These are phyloP conservation scores for Adelphocoris suturalis DNA, from an alignment of 2,888 invertebrate species.

Conservation along the genomic window DNA sequence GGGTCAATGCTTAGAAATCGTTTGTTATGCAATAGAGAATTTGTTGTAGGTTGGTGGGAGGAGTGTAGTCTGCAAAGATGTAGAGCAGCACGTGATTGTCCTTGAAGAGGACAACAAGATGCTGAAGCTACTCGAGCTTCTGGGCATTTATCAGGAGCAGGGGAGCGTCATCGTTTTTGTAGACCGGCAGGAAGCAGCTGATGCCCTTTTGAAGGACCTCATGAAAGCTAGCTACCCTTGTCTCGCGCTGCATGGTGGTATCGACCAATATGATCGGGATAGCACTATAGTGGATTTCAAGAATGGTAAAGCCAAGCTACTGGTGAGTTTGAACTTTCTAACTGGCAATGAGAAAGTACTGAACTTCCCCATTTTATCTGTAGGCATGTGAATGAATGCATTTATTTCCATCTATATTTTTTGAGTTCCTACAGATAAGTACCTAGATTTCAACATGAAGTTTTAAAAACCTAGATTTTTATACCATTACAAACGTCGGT, in stretches of 20 bases:
- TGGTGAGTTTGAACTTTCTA: slow-evolving; percentile 81
- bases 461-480: too few species aligned
- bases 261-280: slow-evolving; percentile 99
- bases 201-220: slow-evolving; percentile 93
- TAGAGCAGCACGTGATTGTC: slow-evolving; percentile 95
- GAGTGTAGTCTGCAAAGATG: slow-evolving; percentile 98
- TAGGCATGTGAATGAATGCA: neutral
- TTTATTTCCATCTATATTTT: neutral
- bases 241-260: slow-evolving; percentile 98
- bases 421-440: slow-evolving; percentile 1
- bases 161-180: slow-evolving; percentile 98
- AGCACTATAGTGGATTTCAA: slow-evolving; percentile 99
- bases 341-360: too few species aligned
- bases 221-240: slow-evolving; percentile 98
- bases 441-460: too few species aligned
- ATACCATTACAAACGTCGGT: too few species aligned
- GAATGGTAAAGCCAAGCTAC: slow-evolving; percentile 92
- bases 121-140: slow-evolving; percentile 96
- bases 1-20: too few species aligned
- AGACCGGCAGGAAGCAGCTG: slow-evolving; percentile 98
- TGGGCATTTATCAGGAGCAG: slow-evolving; percentile 95
- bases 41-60: slow-evolving; percentile 88
- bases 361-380: neutral
- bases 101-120: slow-evolving; percentile 98
- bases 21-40: too few species aligned